phyloP scores from a whole-genome alignment of 2,888 invertebrate genomes.

The Hirtodrosophila duncani region DNA sequence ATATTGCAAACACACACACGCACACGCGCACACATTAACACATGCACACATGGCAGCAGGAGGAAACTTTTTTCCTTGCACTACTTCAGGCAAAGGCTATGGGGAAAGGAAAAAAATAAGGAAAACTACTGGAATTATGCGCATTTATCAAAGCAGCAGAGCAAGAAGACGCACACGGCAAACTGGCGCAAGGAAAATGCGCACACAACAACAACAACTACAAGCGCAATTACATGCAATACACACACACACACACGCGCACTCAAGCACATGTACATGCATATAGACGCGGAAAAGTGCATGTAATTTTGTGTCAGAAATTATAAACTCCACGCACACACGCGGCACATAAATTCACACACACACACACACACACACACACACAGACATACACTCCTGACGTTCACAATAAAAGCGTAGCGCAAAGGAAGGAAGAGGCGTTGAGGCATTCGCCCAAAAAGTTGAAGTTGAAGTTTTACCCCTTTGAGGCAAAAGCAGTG shows the following conservation, averaged over 20 bases:
- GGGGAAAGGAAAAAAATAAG: slow-evolving; percentile 37
- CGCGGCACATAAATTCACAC: slow-evolving; percentile 15
- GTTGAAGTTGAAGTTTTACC: too few species aligned
- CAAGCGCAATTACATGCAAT: slow-evolving; percentile 54
- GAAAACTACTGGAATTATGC: slow-evolving; percentile 71
- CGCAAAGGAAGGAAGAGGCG: background rate
- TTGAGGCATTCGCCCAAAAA: too few species aligned
- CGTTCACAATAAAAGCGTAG: background rate
- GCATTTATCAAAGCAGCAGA: slow-evolving; percentile 64
- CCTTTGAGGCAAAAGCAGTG: too few species aligned
- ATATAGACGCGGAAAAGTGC: slow-evolving; percentile 34
- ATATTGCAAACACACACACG: slow-evolving; percentile 30
- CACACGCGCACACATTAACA: slow-evolving; percentile 10
- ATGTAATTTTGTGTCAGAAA: slow-evolving; percentile 64
- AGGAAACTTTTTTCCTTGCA: slow-evolving; percentile 23
- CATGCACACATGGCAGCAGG: background rate
- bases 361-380: slow-evolving; percentile 8
- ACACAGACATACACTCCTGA: background rate
- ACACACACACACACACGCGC: slow-evolving; percentile 12
- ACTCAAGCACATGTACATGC: background rate
- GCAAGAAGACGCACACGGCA: slow-evolving; percentile 12
- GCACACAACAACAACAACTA: slow-evolving; percentile 34
- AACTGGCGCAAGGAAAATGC: slow-evolving; percentile 30
- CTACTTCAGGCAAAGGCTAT: slow-evolving; percentile 11
- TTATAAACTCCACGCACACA: slow-evolving; percentile 47